phyloP scores from a whole-genome alignment of 2,113 vertebrate species.

The Nothobranchius furzeri region DNA sequence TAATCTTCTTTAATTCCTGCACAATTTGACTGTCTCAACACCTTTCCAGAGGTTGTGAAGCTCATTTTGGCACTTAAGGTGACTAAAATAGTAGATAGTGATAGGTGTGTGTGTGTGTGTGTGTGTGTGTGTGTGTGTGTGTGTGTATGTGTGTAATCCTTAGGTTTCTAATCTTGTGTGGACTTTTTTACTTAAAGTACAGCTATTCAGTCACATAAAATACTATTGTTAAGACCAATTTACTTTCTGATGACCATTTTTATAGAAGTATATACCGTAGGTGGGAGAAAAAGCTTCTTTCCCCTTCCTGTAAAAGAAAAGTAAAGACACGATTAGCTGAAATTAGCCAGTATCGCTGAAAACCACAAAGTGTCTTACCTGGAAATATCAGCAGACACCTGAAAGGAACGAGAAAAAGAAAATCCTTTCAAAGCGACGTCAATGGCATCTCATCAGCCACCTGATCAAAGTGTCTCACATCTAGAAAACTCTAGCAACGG shows the following conservation, averaged over 20 bases:
- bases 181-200: conserved; percentile 21
- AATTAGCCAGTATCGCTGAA: conserved; percentile 21
- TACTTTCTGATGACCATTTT: conserved; percentile 1
- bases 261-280: neutral
- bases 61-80: conserved; percentile 72
- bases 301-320: conserved; percentile 19
- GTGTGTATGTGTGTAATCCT: conserved; percentile 28
- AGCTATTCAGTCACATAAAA: conserved; percentile 15
- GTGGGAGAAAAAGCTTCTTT: conserved; percentile 23
- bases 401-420: conserved; percentile 29
- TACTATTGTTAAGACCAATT: conserved; percentile 9
- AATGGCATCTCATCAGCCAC: conserved; percentile 58
- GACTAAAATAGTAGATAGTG: conserved; percentile 59
- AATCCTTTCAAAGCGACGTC: conserved; percentile 49
- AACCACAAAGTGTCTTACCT: conserved; percentile 21
- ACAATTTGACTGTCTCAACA: conserved; percentile 76
- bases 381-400: conserved; percentile 48
- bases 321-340: conserved; percentile 15
- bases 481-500: conserved; percentile 27
- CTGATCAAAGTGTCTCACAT: conserved; percentile 61
- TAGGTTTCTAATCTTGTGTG: conserved; percentile 33
- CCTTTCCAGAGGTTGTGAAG: conserved; percentile 69
- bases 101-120: conserved; percentile 33
- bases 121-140: conserved; percentile 36
- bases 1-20: conserved; percentile 77